phyloP scores from a whole-genome alignment of 2,888 invertebrate genomes.

The Acrobeloides nanus region DNA sequence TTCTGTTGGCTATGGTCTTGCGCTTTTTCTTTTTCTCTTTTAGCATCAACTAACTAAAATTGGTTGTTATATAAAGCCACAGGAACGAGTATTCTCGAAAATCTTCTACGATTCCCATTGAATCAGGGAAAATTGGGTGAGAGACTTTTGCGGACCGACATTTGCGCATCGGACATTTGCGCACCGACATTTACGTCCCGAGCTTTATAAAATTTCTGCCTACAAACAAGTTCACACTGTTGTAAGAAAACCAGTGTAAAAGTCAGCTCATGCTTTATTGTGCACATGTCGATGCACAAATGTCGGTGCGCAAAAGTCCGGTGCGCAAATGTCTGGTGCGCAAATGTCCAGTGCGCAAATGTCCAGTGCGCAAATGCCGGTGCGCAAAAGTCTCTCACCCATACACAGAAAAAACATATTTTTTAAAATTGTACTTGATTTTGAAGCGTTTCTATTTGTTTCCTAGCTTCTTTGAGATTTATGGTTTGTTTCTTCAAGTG shows the following conservation, averaged over 20 bases:
- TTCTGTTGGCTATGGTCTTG: background rate
- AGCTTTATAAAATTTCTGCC: too few relatives aligned
- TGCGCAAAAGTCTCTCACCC: too few relatives aligned
- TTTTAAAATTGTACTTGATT: constrained; percentile 9
- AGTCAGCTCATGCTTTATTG: too few relatives aligned
- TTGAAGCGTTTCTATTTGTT: constrained; percentile 18
- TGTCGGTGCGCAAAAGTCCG: too few relatives aligned
- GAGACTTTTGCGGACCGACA: constrained; percentile 4
- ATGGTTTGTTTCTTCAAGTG: constrained; percentile 33
- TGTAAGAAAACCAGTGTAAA: too few relatives aligned
- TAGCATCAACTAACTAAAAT: background rate
- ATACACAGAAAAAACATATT: background rate
- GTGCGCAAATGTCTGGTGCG: too few relatives aligned
- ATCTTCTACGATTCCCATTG: constrained; percentile 6
- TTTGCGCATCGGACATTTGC: too few relatives aligned
- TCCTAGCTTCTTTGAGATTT: constrained; percentile 21
- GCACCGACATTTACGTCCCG: too few relatives aligned
- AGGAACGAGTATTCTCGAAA: background rate
- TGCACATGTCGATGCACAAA: too few relatives aligned
- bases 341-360: too few relatives aligned
- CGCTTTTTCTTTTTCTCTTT: background rate
- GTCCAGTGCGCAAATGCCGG: too few relatives aligned
- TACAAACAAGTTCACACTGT: too few relatives aligned
- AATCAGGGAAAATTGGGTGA: constrained; percentile 1
- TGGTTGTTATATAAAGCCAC: background rate